These are phyloP conservation scores for Synanthedon vespiformis DNA, from an alignment of 2,888 invertebrate species.

Conservation along the genomic window DNA sequence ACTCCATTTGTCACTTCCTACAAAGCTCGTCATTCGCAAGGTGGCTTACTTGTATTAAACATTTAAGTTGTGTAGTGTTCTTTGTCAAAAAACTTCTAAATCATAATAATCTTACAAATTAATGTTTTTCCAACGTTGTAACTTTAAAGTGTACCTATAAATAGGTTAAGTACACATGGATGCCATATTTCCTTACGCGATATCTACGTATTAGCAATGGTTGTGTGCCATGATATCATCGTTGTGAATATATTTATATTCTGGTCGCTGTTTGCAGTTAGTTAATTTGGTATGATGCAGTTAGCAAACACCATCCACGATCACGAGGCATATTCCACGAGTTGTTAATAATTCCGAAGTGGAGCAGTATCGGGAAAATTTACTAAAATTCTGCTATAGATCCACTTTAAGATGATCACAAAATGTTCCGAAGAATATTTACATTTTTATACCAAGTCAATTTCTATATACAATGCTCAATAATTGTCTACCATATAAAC, in stretches of 20 bases:
- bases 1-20: not conserved
- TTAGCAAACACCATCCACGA: constrained; percentile 2
- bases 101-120: not conserved
- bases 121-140: not conserved
- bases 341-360: not conserved
- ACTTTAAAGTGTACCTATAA: not conserved
- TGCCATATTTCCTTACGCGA: constrained; percentile 1
- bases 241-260: constrained; percentile 2
- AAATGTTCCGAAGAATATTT: no score
- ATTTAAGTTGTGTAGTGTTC: not conserved
- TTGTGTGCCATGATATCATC: not conserved
- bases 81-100: not conserved
- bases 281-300: constrained; percentile 9
- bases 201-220: not conserved
- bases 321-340: not conserved
- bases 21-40: not conserved
- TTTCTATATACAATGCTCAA: no score
- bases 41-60: not conserved
- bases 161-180: constrained; percentile 1
- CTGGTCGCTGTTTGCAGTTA: constrained; percentile 2
- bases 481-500: no score
- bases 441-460: no score
- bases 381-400: no score
- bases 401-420: no score
- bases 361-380: no score